Base-by-base conservation (phyloP, 2,888 invertebrate genomes). In the Tipula lateralis region DNA sequence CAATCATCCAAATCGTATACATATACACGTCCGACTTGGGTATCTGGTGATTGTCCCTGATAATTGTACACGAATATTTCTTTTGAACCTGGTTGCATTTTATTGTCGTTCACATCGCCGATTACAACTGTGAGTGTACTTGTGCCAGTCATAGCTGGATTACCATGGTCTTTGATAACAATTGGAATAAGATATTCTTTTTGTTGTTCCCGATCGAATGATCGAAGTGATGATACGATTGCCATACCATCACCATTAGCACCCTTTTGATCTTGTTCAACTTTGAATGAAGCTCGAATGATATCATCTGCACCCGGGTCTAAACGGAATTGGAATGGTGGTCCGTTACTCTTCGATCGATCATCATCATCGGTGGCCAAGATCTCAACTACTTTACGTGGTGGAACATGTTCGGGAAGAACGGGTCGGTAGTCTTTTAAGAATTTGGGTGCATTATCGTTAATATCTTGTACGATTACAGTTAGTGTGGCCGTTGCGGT, bases 211-310 rank as follows among this genome's bases (percentile, higher is more conserved):
- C 99, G 93, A 89, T 99, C 98, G 90, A 99, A 99, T 12, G 96
- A 96, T 86, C 96, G 92, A 39, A 97, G 92, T 0, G 99, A 98
- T 1, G 96, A 96, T n/a, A 99, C 96, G 84, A 97, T 96, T 84
- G 99, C 99, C 95, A 98, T 97, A 66, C 99, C 99, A 89, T 98
- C 98, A 83, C 98, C 98, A 88, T 98, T 98, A 84, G 98, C 98
- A 87, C 98, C 98, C 93, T 97, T 97, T 91, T 96, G 97, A 92
- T 98, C 97, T 91, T 98, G 98, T 90, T 97, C 97, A 84, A 99
- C 97, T 92, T 96, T 97, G 90, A 99, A 98, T 30, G 97, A 97
- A 39, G 97, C 96, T 88, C 96, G 93, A 86, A 98, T 97, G 86
- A 97, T 95, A 89, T 98, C 97, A 89, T 97, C 96, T 2, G 97